Conservation (phyloP, 1,140 invertebrate genomes). For the Drosophila parabipectinata region DNA sequence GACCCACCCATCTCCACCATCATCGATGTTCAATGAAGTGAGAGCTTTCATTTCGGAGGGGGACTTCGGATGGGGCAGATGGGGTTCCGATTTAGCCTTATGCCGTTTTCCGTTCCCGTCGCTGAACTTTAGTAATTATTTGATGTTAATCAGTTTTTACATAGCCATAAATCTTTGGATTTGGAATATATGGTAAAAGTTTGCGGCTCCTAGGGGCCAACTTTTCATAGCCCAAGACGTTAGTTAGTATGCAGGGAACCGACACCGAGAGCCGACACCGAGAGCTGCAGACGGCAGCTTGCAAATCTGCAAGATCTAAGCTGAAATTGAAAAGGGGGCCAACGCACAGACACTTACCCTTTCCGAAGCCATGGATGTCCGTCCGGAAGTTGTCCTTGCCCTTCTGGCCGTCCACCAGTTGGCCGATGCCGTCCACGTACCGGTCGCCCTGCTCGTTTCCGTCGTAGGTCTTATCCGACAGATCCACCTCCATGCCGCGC, state of each 20-base stretch:
- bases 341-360: slow-evolving; percentile 85
- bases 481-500: slow-evolving; percentile 92
- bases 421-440: slow-evolving; percentile 94
- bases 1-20: neutral
- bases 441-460: slow-evolving; percentile 91
- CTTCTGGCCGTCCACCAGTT: slow-evolving; percentile 94
- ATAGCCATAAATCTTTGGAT: slow-evolving; percentile 65
- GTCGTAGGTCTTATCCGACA: slow-evolving; percentile 97
- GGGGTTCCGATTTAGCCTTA: slow-evolving; percentile 54
- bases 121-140: slow-evolving; percentile 82
- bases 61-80: neutral
- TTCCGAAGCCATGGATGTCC: slow-evolving; percentile 88
- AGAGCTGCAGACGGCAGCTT: neutral
- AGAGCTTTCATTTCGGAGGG: slow-evolving; percentile 17
- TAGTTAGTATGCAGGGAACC: neutral
- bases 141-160: slow-evolving; percentile 81
- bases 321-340: slow-evolving; percentile 6
- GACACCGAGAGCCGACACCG: no score
- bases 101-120: slow-evolving; percentile 52
- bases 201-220: neutral
- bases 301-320: slow-evolving; percentile 1
- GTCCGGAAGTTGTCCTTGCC: slow-evolving; percentile 92
- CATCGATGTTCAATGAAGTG: slow-evolving; percentile 67
- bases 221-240: neutral
- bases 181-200: neutral